phyloP scores from a whole-genome alignment of 2,113 vertebrate species.

The Indri indri region DNA sequence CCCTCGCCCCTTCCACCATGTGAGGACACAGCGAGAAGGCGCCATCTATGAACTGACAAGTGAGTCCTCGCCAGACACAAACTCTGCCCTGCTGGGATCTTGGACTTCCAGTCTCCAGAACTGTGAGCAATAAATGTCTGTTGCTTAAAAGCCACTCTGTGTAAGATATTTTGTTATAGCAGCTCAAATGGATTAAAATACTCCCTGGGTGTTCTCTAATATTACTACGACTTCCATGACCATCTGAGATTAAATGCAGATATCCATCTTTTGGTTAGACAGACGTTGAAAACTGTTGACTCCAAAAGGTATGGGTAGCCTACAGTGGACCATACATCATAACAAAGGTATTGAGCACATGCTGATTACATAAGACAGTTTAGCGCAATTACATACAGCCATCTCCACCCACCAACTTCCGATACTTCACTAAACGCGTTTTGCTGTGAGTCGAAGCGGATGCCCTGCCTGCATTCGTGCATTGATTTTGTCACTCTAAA shows the following conservation, averaged over 20 bases:
- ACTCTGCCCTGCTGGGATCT: neutral
- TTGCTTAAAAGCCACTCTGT: neutral
- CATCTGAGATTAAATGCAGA: neutral
- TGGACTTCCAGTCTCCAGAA: neutral
- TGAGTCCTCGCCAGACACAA: neutral
- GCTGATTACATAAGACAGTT: too few species aligned
- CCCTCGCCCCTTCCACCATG: neutral
- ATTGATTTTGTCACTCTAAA: neutral
- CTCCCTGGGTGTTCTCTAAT: neutral
- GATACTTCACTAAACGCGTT: fast-evolving
- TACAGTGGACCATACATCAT: neutral
- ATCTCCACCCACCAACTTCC: too few species aligned
- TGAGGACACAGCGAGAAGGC: neutral
- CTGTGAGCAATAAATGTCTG: neutral
- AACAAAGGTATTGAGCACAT: neutral
- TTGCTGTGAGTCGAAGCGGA: neutral
- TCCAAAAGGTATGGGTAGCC: neutral
- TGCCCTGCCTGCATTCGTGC: fast-evolving
- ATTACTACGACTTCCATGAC: neutral
- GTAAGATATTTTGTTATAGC: neutral
- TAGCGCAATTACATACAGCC: neutral
- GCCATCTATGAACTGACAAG: neutral
- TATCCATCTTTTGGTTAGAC: neutral
- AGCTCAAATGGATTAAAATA: neutral
- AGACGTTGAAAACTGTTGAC: neutral